These are phyloP conservation scores for Agrotis segetum DNA, from an alignment of 2,888 invertebrate genomes.

Conservation along the genomic window DNA sequence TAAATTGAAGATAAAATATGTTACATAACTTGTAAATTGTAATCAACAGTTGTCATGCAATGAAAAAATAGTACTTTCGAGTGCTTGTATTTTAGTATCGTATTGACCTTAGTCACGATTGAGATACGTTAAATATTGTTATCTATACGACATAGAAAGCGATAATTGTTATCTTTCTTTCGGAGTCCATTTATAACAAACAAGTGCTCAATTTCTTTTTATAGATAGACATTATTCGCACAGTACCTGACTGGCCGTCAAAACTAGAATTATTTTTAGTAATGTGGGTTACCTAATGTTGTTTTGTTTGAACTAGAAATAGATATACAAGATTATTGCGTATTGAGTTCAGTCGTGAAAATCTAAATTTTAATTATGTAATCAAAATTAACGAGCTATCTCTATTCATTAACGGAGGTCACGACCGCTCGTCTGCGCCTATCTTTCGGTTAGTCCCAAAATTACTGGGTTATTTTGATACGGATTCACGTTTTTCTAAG, in stretches of 20 bases:
- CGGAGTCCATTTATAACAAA: conserved; percentile 28
- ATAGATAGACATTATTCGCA: conserved; percentile 18
- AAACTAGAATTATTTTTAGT: conserved; percentile 27
- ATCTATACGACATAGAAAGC: conserved; percentile 38
- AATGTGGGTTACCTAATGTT: conserved; percentile 8
- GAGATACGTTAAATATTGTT: conserved; percentile 34
- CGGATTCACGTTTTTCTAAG: neutral
- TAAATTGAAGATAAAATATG: conserved; percentile 23
- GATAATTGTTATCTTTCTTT: conserved; percentile 36
- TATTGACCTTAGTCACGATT: conserved; percentile 44
- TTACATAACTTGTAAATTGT: conserved; percentile 42
- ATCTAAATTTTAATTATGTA: conserved; percentile 23
- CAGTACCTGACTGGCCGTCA: conserved; percentile 9
- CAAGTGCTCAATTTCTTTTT: conserved; percentile 34
- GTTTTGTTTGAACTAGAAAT: neutral
- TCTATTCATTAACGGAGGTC: conserved; percentile 22
- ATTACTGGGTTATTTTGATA: conserved; percentile 13
- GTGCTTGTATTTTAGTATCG: neutral
- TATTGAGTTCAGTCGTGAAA: conserved; percentile 12
- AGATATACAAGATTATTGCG: conserved; percentile 19
- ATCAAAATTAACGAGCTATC: conserved; percentile 20
- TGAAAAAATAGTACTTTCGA: conserved; percentile 8
- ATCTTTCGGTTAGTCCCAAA: conserved; percentile 13
- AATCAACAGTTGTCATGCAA: conserved; percentile 41
- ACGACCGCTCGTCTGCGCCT: conserved; percentile 1